Evolutionary conservation across 2,888 invertebrate species (phyloP).

Genomic region (Stenotaenia linearis): DNA sequence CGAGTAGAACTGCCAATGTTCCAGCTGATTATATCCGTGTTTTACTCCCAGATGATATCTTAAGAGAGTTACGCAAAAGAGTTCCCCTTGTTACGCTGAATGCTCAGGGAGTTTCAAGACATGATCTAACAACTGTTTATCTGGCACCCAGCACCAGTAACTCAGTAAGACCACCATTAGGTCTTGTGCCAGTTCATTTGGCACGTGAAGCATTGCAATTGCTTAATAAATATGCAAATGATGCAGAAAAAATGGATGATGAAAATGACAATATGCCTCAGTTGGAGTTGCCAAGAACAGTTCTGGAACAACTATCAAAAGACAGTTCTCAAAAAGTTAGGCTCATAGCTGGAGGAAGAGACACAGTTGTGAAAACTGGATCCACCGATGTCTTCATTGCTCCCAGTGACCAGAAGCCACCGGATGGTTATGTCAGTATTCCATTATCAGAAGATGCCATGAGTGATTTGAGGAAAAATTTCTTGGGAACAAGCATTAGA

Average conservation of each 20-base stretch:
- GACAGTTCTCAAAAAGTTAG: slow-evolving; percentile 24
- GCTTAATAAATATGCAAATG: slow-evolving; percentile 27
- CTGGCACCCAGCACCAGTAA: slow-evolving; percentile 24
- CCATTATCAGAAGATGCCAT: slow-evolving; percentile 26
- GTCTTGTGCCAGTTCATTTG: slow-evolving; percentile 21
- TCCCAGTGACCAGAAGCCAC: slow-evolving; percentile 30
- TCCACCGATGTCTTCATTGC: slow-evolving; percentile 31
- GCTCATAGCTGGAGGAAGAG: neutral
- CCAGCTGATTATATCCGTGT: slow-evolving; percentile 30
- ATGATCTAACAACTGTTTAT: slow-evolving; percentile 13
- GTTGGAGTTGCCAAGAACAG: slow-evolving; percentile 17
- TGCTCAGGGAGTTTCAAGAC: neutral
- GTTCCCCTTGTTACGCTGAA: neutral
- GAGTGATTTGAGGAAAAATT: slow-evolving; percentile 27
- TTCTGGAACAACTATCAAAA: slow-evolving; percentile 28
- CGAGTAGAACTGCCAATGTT: neutral
- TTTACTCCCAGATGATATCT: slow-evolving; percentile 26
- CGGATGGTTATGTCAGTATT: slow-evolving; percentile 32
- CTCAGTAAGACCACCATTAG: neutral
- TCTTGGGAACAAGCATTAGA: neutral
- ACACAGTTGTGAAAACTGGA: slow-evolving; percentile 1
- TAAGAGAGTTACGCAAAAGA: slow-evolving; percentile 4
- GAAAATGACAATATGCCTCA: neutral
- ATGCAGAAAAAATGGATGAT: slow-evolving; percentile 4
- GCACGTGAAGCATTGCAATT: slow-evolving; percentile 21